These are phyloP conservation scores for Berghia stephanieae DNA, from an alignment of 1,140 invertebrate genomes.

Conservation along the genomic window DNA sequence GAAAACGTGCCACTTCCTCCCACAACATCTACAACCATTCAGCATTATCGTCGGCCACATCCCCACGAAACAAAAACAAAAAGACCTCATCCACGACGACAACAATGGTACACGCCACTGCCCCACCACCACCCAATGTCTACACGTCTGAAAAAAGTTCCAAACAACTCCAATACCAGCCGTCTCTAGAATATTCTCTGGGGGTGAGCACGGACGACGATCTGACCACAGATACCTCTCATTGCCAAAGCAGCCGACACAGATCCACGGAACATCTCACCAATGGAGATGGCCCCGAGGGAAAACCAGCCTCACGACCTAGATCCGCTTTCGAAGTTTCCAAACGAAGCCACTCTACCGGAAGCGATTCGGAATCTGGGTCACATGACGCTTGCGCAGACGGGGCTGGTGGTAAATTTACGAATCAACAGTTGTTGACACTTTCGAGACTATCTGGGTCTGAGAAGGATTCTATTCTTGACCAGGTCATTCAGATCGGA, in stretches of 20 bases:
- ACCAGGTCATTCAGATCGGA: slow-evolving; percentile 44
- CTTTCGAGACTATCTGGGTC: slow-evolving; percentile 40
- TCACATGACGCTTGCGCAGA: background rate
- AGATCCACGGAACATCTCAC: background rate
- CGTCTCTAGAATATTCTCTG: slow-evolving; percentile 42
- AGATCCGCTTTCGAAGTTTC: slow-evolving; percentile 14
- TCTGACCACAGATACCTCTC: background rate
- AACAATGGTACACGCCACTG: no score
- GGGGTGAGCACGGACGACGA: background rate
- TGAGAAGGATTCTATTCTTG: slow-evolving; percentile 48
- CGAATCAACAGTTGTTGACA: slow-evolving; percentile 25
- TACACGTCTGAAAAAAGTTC: slow-evolving; percentile 41
- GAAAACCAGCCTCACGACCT: slow-evolving; percentile 18
- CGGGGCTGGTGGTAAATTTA: background rate
- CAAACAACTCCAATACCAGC: slow-evolving; percentile 42
- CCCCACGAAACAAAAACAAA: no score
- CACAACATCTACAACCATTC: no score
- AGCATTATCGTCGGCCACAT: no score
- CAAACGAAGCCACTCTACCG: background rate
- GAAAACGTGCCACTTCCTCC: no score
- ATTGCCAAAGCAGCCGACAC: background rate
- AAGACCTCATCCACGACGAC: no score
- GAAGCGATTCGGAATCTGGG: background rate
- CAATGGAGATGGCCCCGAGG: background rate
- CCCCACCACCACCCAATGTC: slow-evolving; percentile 6